A percentile compares a stretch with the other conserved stretches of the same genome.
Evolutionary conservation across 2,797 vertebrate genomes (phyloP).

Genomic region (Iguana delicatissima): DNA sequence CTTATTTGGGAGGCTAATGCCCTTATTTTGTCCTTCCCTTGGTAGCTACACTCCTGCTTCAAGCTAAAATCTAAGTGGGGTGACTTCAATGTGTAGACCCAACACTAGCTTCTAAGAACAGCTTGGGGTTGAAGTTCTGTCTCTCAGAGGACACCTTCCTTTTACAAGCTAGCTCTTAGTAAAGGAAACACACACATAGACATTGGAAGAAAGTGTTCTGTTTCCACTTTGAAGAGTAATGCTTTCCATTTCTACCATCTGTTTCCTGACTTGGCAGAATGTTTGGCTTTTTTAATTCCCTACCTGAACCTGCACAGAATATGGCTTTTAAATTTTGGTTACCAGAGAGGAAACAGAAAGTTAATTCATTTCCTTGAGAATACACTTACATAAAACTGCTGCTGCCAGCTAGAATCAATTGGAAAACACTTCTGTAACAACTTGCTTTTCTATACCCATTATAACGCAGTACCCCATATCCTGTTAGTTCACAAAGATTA

Average conservation of each 20-base stretch:
- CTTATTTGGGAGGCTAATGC: neutral
- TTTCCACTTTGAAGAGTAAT: conserved; percentile 30
- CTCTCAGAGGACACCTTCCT: neutral
- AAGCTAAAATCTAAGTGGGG: too few species aligned
- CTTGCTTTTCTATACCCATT: neutral
- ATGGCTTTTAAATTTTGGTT: conserved; percentile 19
- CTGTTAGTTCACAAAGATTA: conserved; percentile 3
- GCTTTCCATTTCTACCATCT: conserved; percentile 41
- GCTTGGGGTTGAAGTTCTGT: neutral
- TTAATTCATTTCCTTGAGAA: conserved; percentile 37
- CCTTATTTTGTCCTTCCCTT: neutral
- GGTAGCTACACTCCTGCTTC: too few species aligned
- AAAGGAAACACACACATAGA: neutral
- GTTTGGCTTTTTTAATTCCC: neutral
- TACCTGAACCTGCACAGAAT: neutral
- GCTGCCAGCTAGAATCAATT: neutral
- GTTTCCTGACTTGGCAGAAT: conserved; percentile 39
- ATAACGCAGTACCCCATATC: neutral
- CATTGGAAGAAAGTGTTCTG: conserved; percentile 1
- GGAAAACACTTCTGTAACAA: neutral
- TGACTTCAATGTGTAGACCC: neutral
- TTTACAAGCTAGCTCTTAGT: neutral
- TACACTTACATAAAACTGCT: neutral
- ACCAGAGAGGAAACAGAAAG: neutral
- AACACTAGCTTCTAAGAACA: neutral